Evolutionary conservation across 2,797 vertebrate genomes (phyloP), one percentile per base, ranked within the genome.

Genomic region (Agapornis canus): DNA sequence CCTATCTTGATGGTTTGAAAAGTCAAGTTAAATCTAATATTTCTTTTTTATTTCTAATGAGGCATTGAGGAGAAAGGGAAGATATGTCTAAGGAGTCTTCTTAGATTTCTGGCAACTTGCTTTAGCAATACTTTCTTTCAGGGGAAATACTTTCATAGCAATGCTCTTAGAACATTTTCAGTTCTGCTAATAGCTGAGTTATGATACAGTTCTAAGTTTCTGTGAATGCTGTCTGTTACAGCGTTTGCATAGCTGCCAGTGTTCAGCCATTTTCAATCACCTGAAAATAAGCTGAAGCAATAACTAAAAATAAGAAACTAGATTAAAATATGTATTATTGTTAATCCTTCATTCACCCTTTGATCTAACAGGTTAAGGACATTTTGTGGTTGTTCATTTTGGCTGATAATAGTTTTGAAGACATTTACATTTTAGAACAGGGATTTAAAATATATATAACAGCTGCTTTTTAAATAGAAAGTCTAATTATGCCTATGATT

Each of bases 401-500:
- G 29, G 21, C 35, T 72, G 42, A 72, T 90, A 90, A 86, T 60
- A 61, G 45, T 73, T 90, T 70, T 82, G 39, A 88, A 93, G 90
- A 60, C 27, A 82, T 89, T 57, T 84, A 47, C 78, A 57, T 80
- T 90, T 95, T 84, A 47, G 65, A 88, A 86, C 49, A 51, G 23
- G 40, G 29, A 60, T 86, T 94, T 92, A 92, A 94, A 82, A 94
- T 83, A 91, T 86, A 91, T 90, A 85, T 82, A 76, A 60, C 43
- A 72, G 40, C 49, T 68, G 81, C n/a, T 94, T 94, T 94, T 94
- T 72, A 93, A 94, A 92, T 92, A 81, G 83, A 69, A 83, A 77
- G 82, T 78, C 69, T 92, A 90, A 96, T 94, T 97, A 94, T 91
- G 66, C 68, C 78, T 86, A 64, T 95, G 87, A 91, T 96, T 97